Conservation (phyloP, 2,797 vertebrate species). For the Syngnathus acus region DNA sequence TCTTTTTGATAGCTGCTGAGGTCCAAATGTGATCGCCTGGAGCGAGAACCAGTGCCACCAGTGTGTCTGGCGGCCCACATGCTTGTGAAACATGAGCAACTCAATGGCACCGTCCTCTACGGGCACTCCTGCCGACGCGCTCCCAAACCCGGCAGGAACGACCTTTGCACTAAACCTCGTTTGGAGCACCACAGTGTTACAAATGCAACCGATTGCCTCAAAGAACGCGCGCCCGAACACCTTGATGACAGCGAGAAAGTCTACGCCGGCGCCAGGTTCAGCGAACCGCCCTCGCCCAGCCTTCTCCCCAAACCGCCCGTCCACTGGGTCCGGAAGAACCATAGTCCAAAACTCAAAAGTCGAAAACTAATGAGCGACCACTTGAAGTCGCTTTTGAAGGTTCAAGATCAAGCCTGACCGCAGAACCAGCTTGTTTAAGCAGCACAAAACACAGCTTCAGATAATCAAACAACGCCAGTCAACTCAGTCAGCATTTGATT, state of each 20-base stretch:
- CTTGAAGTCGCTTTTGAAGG: constrained; percentile 88
- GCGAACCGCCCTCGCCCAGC: constrained; percentile 89
- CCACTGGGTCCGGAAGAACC: constrained; percentile 83
- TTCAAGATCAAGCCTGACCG: constrained; percentile 65
- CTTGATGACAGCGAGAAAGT: constrained; percentile 69
- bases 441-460: too few species aligned
- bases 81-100: constrained; percentile 25
- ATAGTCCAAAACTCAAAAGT: constrained; percentile 42
- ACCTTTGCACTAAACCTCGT: too few species aligned
- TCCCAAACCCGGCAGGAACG: too few species aligned
- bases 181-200: too few species aligned
- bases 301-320: constrained; percentile 91
- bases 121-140: too few species aligned
- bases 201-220: constrained; percentile 61
- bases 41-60: constrained; percentile 34
- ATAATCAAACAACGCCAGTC: too few species aligned
- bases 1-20: constrained; percentile 53
- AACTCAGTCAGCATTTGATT: background rate
- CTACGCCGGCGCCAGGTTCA: constrained; percentile 91
- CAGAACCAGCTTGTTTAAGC: too few species aligned
- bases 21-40: constrained; percentile 47
- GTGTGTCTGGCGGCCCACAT: constrained; percentile 18
- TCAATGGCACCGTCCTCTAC: background rate
- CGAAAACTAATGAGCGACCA: constrained; percentile 86
- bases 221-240: constrained; percentile 26